phyloP scores from a whole-genome alignment of 2,888 invertebrate species.

The Sinotaia quadrata region DNA sequence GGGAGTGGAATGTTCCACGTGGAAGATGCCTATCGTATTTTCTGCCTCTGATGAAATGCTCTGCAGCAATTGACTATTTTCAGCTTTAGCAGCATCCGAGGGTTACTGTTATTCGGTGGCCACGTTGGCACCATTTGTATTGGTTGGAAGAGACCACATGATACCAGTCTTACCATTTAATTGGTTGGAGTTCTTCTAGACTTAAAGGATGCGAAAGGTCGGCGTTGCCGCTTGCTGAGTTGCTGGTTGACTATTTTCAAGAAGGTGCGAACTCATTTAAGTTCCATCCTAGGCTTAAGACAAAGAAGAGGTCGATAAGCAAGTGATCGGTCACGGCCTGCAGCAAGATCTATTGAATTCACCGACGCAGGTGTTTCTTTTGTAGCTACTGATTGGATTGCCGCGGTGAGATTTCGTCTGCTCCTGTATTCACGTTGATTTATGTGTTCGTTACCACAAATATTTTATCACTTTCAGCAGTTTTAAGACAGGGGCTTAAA shows the following conservation, averaged over 20 bases:
- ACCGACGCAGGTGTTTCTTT: background rate
- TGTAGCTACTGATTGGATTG: background rate
- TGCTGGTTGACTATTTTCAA: background rate
- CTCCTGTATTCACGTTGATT: too few relatives aligned
- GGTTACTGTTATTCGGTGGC: constrained; percentile 29
- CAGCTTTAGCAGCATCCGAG: background rate
- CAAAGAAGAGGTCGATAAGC: constrained; percentile 9
- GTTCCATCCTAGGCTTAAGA: background rate
- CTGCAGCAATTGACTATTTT: too few relatives aligned
- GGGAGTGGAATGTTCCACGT: constrained; percentile 36
- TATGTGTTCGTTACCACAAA: too few relatives aligned
- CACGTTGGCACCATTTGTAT: constrained; percentile 42
- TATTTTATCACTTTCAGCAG: too few relatives aligned
- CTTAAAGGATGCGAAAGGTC: constrained; percentile 11
- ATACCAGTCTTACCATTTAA: constrained; percentile 5
- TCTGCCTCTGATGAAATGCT: too few relatives aligned
- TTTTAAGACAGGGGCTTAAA: too few relatives aligned
- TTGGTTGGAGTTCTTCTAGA: constrained; percentile 32
- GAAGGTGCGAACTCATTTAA: background rate
- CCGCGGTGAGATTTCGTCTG: constrained; percentile 28
- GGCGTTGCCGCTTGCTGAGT: constrained; percentile 10
- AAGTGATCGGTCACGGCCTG: background rate
- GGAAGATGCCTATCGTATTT: constrained; percentile 31
- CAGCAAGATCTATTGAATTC: background rate
- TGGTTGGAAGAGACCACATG: constrained; percentile 37